Percentiles rank a stretch among this genome's conserved stretches.
These are phyloP conservation scores for Eurystomus glaucurus DNA, from an alignment of 2,797 vertebrate species.

Conservation along the genomic window DNA sequence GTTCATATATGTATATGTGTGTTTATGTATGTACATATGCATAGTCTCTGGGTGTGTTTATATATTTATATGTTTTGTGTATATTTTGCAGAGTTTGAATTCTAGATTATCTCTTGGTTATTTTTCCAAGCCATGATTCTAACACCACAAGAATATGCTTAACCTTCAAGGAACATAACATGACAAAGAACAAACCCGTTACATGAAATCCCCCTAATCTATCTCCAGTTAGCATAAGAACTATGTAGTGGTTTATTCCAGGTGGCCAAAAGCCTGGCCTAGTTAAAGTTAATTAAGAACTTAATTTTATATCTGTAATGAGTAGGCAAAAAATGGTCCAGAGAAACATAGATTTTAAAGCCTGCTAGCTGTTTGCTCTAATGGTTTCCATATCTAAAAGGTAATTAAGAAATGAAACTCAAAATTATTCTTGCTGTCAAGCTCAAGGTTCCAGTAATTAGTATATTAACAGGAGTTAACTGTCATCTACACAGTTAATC, in stretches of 20 bases:
- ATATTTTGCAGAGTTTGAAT: neutral
- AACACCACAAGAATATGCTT: neutral
- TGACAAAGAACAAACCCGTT: neutral
- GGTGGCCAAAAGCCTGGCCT: neutral
- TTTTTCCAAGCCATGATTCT: neutral
- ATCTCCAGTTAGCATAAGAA: neutral
- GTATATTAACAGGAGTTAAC: conserved; percentile 25
- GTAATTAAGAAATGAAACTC: conserved; percentile 6
- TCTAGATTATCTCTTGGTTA: neutral
- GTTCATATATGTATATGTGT: neutral
- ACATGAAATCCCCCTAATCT: neutral
- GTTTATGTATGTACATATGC: neutral
- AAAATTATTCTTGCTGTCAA: conserved; percentile 35
- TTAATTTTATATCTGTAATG: neutral
- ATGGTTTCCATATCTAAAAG: conserved; percentile 2
- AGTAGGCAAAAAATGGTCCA: neutral
- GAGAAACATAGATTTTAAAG: neutral
- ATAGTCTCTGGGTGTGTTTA: neutral
- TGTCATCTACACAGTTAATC: conserved; percentile 55
- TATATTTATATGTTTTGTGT: neutral
- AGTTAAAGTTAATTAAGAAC: neutral
- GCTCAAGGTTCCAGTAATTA: conserved; percentile 13
- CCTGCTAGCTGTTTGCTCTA: neutral
- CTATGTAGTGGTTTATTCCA: neutral
- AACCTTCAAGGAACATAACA: neutral